Conservation (phyloP, 2,797 vertebrate genomes). For the Oreortyx pictus region DNA sequence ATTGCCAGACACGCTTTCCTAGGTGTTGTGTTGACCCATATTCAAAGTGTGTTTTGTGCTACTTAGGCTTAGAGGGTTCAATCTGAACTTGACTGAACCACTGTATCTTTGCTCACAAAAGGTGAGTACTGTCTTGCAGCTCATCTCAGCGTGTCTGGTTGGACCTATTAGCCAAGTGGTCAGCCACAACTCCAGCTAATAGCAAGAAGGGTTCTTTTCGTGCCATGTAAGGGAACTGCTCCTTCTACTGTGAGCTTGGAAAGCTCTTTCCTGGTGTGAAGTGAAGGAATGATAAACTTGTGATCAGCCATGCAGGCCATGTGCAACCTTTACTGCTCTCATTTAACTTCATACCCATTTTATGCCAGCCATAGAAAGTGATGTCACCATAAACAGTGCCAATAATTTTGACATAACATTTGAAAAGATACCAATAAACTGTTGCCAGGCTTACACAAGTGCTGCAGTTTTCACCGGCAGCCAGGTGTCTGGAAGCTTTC, state of each 20-base stretch:
- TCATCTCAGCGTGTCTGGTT: neutral
- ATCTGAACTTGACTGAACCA: neutral
- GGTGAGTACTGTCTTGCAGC: neutral
- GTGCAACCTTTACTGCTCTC: conserved; percentile 64
- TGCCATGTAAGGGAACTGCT: neutral
- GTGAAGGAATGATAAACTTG: neutral
- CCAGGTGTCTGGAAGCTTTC: neutral
- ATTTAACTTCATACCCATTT: conserved; percentile 73
- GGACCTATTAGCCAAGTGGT: neutral
- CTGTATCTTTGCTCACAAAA: neutral
- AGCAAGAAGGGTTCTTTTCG: neutral
- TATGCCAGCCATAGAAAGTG: conserved; percentile 72
- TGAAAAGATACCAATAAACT: conserved; percentile 63
- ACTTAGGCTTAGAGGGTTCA: neutral
- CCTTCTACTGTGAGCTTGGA: neutral
- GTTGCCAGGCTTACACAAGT: conserved; percentile 7
- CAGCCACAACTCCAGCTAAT: accelerated
- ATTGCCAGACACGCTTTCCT: neutral
- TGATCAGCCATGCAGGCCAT: conserved; percentile 65
- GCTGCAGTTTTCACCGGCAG: neutral
- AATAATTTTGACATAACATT: conserved; percentile 60
- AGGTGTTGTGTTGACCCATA: accelerated
- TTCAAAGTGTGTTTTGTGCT: neutral
- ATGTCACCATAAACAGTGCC: conserved; percentile 65
- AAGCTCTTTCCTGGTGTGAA: neutral